Percentiles rank a stretch among this genome's conserved stretches.
phyloP scores from a whole-genome alignment of 2,888 invertebrate species.

The Caenorhabditis sp. region DNA sequence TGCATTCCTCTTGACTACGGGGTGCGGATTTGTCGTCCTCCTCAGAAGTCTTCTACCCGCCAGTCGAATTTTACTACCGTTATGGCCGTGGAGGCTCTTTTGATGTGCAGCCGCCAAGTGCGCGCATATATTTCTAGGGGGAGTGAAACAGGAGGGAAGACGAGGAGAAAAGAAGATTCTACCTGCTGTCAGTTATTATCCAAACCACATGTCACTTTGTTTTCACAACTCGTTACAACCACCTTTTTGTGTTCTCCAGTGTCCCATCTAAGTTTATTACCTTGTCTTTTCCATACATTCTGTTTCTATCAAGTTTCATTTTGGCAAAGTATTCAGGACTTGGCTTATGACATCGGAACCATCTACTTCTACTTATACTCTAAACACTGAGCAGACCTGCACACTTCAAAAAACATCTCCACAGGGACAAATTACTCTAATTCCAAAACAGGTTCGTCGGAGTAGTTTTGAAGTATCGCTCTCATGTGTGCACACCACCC shows the following conservation, averaged over 20 bases:
- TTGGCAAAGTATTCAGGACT: conserved; percentile 30
- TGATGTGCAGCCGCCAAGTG: conserved; percentile 67
- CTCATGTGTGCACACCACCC: conserved; percentile 4
- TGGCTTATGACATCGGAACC: conserved; percentile 60
- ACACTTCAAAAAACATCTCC: conserved; percentile 58
- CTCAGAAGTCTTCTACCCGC: conserved; percentile 14
- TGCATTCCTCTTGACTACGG: conserved; percentile 13
- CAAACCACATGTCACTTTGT: conserved; percentile 69
- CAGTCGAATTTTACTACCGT: conserved; percentile 63
- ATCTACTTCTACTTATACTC: conserved; percentile 49
- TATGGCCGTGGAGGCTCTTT: conserved; percentile 68
- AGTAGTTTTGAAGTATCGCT: neutral
- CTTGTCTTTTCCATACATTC: conserved; percentile 1
- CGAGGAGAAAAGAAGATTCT: conserved; percentile 33
- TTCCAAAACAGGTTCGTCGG: conserved; percentile 34
- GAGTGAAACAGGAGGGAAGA: conserved; percentile 21
- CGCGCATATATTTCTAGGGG: conserved; percentile 50
- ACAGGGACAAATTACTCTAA: conserved; percentile 46
- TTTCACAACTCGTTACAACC: conserved; percentile 67
- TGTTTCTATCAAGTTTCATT: conserved; percentile 20
- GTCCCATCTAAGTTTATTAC: conserved; percentile 46
- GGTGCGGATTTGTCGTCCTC: conserved; percentile 49
- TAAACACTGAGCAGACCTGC: neutral
- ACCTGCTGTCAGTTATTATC: conserved; percentile 69
- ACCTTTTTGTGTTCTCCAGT: conserved; percentile 47